phyloP scores from a whole-genome alignment of 2,797 vertebrate genomes.

The Coilia nasus region DNA sequence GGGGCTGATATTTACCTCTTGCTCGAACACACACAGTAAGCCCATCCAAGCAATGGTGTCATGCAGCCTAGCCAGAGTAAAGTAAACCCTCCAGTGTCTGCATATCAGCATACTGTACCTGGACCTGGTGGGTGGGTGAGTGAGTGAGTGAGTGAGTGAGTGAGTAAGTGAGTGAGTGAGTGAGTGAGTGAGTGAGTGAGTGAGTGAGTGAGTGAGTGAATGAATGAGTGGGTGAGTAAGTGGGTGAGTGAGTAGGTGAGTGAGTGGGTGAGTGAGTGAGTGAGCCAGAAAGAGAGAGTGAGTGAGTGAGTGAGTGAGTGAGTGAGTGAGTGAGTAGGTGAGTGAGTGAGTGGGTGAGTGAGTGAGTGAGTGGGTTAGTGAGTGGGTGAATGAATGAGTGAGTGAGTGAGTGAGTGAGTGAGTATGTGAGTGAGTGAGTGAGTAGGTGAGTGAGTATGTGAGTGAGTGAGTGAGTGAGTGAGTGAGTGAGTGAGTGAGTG shows the following conservation, averaged over 20 bases:
- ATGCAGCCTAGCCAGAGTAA: not conserved
- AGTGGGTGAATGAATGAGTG: not conserved
- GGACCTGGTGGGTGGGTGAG: too few species aligned
- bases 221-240: not conserved
- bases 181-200: too few species aligned
- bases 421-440: not conserved
- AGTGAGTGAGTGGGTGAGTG: not conserved
- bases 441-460: not conserved
- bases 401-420: too few species aligned
- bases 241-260: not conserved
- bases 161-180: too few species aligned
- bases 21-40: not conserved
- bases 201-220: not conserved
- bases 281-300: not conserved
- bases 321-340: not conserved
- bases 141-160: not conserved
- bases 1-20: slow-evolving; percentile 8
- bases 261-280: not conserved
- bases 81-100: not conserved
- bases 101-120: too few species aligned
- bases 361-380: not conserved
- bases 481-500: not conserved
- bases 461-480: not conserved
- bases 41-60: not conserved
- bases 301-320: not conserved